Conservation (phyloP, 2,113 vertebrate genomes). For the Calidris pugnax region DNA sequence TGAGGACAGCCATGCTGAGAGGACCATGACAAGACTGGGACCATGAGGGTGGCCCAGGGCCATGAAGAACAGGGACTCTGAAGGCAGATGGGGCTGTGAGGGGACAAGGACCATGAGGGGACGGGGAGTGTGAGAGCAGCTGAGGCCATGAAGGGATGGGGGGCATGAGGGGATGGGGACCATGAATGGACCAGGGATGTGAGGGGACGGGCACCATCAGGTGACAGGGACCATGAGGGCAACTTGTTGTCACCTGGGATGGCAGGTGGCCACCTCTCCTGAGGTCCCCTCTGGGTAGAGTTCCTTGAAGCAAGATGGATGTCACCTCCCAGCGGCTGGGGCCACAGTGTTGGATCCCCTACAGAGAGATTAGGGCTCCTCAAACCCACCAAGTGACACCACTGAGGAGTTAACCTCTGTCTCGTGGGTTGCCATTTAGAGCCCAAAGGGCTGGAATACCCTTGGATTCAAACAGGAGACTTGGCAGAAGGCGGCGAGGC, state of each 20-base stretch:
- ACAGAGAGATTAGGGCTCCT: fast-evolving
- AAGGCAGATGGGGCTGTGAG: too few species aligned
- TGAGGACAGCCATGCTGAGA: too few species aligned
- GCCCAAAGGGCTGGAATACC: background rate
- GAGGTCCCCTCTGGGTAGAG: fast-evolving
- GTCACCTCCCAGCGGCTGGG: fast-evolving
- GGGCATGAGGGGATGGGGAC: background rate
- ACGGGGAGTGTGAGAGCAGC: too few species aligned
- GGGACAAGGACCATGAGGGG: background rate
- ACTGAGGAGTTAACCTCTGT: background rate
- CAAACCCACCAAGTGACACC: fast-evolving
- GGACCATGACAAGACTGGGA: background rate
- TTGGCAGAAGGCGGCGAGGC: fast-evolving
- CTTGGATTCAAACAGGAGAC: background rate
- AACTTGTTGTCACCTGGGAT: fast-evolving
- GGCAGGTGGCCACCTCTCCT: fast-evolving
- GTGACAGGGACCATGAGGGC: background rate
- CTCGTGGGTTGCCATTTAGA: fast-evolving
- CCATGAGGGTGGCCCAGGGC: too few species aligned
- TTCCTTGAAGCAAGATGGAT: fast-evolving
- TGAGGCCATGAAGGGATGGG: background rate
- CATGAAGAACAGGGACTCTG: fast-evolving
- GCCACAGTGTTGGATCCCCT: fast-evolving
- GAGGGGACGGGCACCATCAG: background rate
- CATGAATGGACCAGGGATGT: too few species aligned